Evolutionary conservation across 2,113 vertebrate genomes (phyloP), one percentile per base, ranked within the genome.

Genomic region (Tychaedon coryphoeus): DNA sequence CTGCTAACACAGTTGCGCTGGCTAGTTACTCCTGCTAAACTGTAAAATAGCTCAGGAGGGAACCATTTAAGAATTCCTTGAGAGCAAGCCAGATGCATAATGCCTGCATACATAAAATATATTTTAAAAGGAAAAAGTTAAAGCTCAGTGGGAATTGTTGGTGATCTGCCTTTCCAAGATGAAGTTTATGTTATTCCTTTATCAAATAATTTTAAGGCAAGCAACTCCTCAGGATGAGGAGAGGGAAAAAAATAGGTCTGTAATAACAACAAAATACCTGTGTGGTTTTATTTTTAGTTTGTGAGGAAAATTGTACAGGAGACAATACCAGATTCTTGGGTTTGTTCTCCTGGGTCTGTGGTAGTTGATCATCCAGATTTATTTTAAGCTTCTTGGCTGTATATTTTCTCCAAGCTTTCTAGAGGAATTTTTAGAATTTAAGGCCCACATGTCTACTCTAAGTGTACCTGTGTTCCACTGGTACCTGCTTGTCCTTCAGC

Each of bases 31-130:
- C 76, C 89, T 40, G 80, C 69, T 89, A 53, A 93, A 81, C 88
- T 91, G 8, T 51, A 15, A 74, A 93, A 89, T 78, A n/a, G 56
- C 95, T 92, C 86, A 71, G 94, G 89, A 84, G 94, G 94, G 45
- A 91, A 89, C 86, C 9, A 2, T 77, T 94, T 93, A 51, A 71
- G 88, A 88, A 86, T 47, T 51, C 75, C 66, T 88, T 77, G 83
- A 88, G 83, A 93, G 79, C 51, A 56, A 89, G 86, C 89, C 61
- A 92, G 73, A 74, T 86, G 72, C 61, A 20, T 86, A 89, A 91
- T 84, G 76, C 88, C 85, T 91, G 64, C 64, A 14, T 67, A 53
- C 57, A 51, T 66, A 81, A 86, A 91, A 62, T 36, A 12, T 12
- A 4, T 73, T 86, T 79, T 81, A 56, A 93, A 90, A 92, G 19